These are phyloP conservation scores for Phalera bucephala DNA, from an alignment of 2,888 invertebrate genomes.

Conservation along the genomic window DNA sequence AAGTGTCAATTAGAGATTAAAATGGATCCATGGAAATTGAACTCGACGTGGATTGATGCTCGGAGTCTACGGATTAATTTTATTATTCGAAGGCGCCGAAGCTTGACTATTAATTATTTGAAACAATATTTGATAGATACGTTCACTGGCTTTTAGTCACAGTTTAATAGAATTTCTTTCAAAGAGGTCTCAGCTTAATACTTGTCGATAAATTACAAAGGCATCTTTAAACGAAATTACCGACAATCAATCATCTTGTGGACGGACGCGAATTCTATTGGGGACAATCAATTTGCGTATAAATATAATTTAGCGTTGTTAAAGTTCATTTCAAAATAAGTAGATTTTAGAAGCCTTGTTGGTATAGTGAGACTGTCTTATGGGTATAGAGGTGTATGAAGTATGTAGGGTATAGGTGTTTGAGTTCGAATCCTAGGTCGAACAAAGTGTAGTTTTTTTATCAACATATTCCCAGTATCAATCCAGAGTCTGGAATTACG, in stretches of 20 bases:
- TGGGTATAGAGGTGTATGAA: too few species aligned
- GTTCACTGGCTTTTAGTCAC: constrained; percentile 33
- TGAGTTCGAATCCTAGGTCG: too few species aligned
- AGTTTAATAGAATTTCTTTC: constrained; percentile 48
- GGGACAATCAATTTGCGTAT: constrained; percentile 11
- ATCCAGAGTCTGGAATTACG: too few species aligned
- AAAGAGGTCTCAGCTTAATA: constrained; percentile 32
- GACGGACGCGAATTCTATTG: constrained; percentile 14
- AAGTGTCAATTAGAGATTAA: constrained; percentile 68
- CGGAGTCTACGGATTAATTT: constrained; percentile 54
- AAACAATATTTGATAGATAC: constrained; percentile 48
- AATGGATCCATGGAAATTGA: constrained; percentile 54
- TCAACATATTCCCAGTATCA: too few species aligned
- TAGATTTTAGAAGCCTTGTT: too few species aligned
- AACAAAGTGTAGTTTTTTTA: too few species aligned
- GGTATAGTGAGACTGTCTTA: too few species aligned
- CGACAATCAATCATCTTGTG: constrained; percentile 30
- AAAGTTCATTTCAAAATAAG: too few species aligned
- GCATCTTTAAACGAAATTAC: constrained; percentile 21
- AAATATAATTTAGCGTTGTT: too few species aligned
- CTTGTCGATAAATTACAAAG: constrained; percentile 31
- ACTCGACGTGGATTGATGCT: constrained; percentile 54
- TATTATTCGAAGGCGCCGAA: constrained; percentile 41
- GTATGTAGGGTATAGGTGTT: too few species aligned
- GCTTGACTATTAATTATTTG: constrained; percentile 44